phyloP scores from a whole-genome alignment of 2,113 vertebrate genomes.

The Heterotilapia buettikoferi region DNA sequence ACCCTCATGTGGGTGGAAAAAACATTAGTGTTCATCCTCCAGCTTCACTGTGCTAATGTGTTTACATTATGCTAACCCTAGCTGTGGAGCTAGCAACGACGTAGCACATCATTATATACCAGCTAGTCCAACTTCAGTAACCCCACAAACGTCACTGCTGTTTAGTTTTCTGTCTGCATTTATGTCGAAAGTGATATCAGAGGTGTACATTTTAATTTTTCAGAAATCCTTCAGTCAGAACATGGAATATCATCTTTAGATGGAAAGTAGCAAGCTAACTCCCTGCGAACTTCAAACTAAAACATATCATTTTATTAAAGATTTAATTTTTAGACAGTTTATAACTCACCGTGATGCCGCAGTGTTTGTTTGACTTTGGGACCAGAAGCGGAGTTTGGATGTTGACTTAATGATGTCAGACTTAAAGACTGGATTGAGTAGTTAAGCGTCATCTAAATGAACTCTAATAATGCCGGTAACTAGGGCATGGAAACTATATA shows the following conservation, averaged over 20 bases:
- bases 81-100: not conserved
- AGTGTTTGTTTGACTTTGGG: not conserved
- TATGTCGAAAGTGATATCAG: not conserved
- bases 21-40: not conserved
- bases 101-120: not conserved
- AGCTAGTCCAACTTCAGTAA: not conserved
- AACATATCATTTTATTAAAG: not conserved
- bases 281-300: not conserved
- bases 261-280: not conserved
- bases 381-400: not conserved
- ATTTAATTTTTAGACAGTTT: not conserved
- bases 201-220: not conserved
- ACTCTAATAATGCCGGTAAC: not conserved
- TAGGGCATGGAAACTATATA: not conserved
- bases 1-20: not conserved
- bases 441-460: not conserved
- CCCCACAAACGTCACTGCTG: not conserved
- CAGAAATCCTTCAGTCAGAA: not conserved
- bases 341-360: not conserved
- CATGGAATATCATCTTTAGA: not conserved
- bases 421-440: not conserved
- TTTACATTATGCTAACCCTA: not conserved
- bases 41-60: not conserved
- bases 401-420: not conserved
- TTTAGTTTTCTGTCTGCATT: not conserved